Evolutionary conservation across 2,797 vertebrate species (phyloP), one percentile per base, ranked within the genome.

Genomic region (Halcyon leucocephala): DNA sequence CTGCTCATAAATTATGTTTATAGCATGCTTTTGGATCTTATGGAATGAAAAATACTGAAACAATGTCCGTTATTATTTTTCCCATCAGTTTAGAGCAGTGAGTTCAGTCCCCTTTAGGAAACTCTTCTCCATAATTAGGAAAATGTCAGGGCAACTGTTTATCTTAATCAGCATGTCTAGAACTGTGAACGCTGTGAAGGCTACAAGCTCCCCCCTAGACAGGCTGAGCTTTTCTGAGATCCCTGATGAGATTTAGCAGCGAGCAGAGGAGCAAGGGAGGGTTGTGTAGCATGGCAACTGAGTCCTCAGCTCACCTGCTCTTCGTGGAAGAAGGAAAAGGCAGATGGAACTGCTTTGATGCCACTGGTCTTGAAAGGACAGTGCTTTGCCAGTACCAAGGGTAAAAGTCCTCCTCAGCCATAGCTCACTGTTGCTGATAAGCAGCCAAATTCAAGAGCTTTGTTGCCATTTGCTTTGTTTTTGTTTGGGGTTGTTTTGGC

Each of bases 91-190:
- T 76, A 69, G 69, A 76, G 82, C 49, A 72, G 51, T 31, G 72
- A 96, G 87, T 90, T 74, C 85, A 79, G 35, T 91, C 82, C 55
- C 66, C 48, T 93, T 73, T 70, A 48, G 89, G 91, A 72, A 85
- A 54, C 22, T 64, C 73, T 88, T 65, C 54, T 93, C 94, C 87
- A 28, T 94, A 95, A 79, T 90, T 79, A 86, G 93, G 66, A 93
- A 92, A 88, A 79, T 55, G 65, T 78, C 84, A 66, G 2, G 0
- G 76, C 78, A 78, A 90, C 61, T 96, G 87, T 94, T 94, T 89
- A 86, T 89, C 33, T 54, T 49, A 6, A 51, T 61, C 65, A 49
- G 31, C 0, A 12, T 64, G 48, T 52, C 54, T 41, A 37, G 65
- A 77, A 21, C 52, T 49, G 28, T 7, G 83, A 19, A 42, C 0